A percentile compares a stretch with the other conserved stretches of the same genome.
These are phyloP conservation scores for Lepus timidus DNA, from an alignment of 2,113 vertebrate genomes.

Conservation along the genomic window DNA sequence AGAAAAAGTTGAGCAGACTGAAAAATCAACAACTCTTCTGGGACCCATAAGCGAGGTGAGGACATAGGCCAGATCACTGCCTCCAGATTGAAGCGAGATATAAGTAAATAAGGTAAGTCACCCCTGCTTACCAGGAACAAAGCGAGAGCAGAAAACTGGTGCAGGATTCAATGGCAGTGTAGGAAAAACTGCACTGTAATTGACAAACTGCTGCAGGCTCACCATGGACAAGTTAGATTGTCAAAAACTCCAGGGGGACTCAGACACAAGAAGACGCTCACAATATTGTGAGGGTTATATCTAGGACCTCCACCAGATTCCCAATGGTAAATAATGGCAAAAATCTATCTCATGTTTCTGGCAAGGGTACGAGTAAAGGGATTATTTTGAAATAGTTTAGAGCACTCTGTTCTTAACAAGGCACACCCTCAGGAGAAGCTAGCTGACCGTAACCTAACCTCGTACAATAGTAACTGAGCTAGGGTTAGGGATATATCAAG, in stretches of 20 bases:
- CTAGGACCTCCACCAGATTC: not conserved
- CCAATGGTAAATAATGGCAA: not conserved
- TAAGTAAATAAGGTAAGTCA: not conserved
- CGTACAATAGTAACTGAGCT: not conserved
- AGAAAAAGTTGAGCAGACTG: not conserved
- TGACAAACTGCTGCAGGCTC: not conserved
- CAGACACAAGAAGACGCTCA: not conserved
- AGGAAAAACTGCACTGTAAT: not conserved
- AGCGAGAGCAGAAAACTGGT: no score
- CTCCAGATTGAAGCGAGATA: not conserved
- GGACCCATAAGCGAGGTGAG: not conserved
- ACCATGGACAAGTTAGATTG: not conserved
- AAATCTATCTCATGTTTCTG: not conserved
- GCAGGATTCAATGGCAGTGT: not conserved
- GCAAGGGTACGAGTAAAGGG: not conserved
- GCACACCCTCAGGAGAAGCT: not conserved
- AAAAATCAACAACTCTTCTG: not conserved
- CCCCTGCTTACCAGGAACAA: not conserved
- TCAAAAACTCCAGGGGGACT: not conserved
- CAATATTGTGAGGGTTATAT: not conserved
- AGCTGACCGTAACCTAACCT: not conserved
- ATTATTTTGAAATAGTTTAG: not conserved
- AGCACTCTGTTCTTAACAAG: not conserved
- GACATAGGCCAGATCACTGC: not conserved
- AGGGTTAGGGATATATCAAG: not conserved